A percentile compares a stretch with the other conserved stretches of the same genome.
These are phyloP conservation scores for Papilio demoleus DNA, from an alignment of 2,888 invertebrate genomes.

Conservation along the genomic window DNA sequence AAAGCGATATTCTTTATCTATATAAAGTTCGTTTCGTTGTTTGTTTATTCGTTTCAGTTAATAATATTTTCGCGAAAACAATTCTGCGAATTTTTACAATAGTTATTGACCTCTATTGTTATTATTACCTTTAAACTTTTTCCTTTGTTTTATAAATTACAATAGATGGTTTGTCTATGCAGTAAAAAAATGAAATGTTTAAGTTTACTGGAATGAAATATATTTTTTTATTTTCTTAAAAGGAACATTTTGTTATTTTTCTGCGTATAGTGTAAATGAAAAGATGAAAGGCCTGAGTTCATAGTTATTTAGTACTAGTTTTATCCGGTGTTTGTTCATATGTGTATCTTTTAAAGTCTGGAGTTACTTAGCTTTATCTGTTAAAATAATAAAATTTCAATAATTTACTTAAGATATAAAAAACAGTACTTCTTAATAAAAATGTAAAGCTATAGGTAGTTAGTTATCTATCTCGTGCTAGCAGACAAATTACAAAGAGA, in stretches of 20 bases:
- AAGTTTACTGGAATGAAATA: not conserved
- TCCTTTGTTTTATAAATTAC: slow-evolving; percentile 47
- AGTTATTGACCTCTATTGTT: slow-evolving; percentile 25
- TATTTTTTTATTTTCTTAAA: not conserved
- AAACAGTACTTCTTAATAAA: not conserved
- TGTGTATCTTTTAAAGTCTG: too few relatives aligned
- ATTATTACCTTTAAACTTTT: slow-evolving; percentile 43
- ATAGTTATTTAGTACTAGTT: not conserved
- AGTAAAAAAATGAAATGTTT: slow-evolving; percentile 8
- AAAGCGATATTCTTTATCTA: not conserved
- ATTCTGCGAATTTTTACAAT: slow-evolving; percentile 8
- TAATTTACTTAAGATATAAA: not conserved
- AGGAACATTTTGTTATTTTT: not conserved
- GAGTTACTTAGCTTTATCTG: not conserved
- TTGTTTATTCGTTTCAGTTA: not conserved
- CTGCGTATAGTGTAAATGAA: not conserved
- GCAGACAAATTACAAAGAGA: slow-evolving; percentile 67
- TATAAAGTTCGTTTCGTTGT: too few relatives aligned
- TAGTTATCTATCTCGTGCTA: slow-evolving; percentile 54
- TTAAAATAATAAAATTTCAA: not conserved
- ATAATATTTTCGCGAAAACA: slow-evolving; percentile 5
- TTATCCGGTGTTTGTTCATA: not conserved
- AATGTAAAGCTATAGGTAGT: not conserved
- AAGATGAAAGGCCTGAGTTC: not conserved
- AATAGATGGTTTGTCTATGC: slow-evolving; percentile 50